Conservation (phyloP, 2,113 vertebrate species). For the Mormoops blainvillei region DNA sequence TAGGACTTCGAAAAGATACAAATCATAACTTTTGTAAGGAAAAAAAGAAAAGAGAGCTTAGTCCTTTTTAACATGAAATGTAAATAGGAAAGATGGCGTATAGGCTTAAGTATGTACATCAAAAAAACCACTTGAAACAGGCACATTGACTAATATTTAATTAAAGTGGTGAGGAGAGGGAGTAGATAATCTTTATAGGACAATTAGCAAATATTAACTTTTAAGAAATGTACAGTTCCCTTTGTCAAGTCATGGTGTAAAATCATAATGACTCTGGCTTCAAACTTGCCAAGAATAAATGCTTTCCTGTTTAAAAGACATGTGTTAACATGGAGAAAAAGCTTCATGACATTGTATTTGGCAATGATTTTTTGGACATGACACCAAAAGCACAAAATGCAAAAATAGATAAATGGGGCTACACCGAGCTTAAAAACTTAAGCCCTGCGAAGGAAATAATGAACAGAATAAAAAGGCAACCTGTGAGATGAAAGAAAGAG, state of each 20-base stretch:
- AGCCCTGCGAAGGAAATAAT: background rate
- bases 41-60: background rate
- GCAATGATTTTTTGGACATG: background rate
- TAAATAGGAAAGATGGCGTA: background rate
- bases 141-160: background rate
- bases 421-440: background rate
- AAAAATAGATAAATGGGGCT: background rate
- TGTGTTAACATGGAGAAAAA: background rate
- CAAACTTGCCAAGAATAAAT: conserved; percentile 66
- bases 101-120: background rate
- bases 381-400: background rate
- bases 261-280: conserved; percentile 69
- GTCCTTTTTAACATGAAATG: background rate
- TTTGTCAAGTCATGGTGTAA: conserved; percentile 63
- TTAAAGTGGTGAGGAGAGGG: background rate
- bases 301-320: conserved; percentile 63
- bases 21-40: background rate
- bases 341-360: background rate
- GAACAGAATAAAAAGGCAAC: background rate
- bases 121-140: background rate
- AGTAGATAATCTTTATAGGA: conserved; percentile 4
- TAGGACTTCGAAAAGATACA: background rate
- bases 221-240: conserved; percentile 61
- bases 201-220: conserved; percentile 68
- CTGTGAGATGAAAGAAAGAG: background rate